These are phyloP conservation scores for Rhagonycha fulva DNA, from an alignment of 2,888 invertebrate species.

Conservation along the genomic window DNA sequence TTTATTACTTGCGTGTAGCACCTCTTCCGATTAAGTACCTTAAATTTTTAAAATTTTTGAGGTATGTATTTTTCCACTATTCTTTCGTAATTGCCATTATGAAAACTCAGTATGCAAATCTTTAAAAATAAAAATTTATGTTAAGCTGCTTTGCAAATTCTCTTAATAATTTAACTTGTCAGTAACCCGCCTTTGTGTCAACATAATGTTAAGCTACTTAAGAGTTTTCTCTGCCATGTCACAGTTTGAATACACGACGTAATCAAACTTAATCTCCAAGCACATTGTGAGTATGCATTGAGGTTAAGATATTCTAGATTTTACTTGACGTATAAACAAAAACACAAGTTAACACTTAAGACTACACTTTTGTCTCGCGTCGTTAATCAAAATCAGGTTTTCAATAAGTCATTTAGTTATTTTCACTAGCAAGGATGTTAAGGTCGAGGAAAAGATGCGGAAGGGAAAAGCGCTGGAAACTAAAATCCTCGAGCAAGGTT, in stretches of 20 bases:
- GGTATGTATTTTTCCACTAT: background rate
- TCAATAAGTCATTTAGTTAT: background rate
- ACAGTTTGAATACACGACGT: constrained; percentile 15
- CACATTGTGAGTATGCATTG: constrained; percentile 11
- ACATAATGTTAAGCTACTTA: constrained; percentile 12
- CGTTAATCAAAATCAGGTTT: background rate
- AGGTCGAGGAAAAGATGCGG: background rate
- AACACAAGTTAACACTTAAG: background rate
- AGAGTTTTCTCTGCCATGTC: constrained; percentile 12
- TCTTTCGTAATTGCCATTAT: background rate
- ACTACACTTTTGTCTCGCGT: background rate
- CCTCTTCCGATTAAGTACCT: background rate
- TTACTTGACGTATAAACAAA: background rate
- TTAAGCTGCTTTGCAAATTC: constrained; percentile 4
- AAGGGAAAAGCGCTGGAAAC: background rate
- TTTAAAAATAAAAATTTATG: background rate
- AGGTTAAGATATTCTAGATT: constrained; percentile 13
- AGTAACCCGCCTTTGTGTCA: constrained; percentile 3
- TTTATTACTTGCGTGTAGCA: background rate
- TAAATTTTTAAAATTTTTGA: background rate
- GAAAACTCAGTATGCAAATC: background rate
- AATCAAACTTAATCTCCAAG: constrained; percentile 16
- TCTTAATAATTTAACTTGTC: constrained; percentile 9
- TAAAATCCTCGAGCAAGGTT: background rate
- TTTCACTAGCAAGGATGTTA: background rate